Evolutionary conservation across 2,888 invertebrate genomes (phyloP), one percentile per base, ranked within the genome.

Genomic region (Geophilus truncorum): DNA sequence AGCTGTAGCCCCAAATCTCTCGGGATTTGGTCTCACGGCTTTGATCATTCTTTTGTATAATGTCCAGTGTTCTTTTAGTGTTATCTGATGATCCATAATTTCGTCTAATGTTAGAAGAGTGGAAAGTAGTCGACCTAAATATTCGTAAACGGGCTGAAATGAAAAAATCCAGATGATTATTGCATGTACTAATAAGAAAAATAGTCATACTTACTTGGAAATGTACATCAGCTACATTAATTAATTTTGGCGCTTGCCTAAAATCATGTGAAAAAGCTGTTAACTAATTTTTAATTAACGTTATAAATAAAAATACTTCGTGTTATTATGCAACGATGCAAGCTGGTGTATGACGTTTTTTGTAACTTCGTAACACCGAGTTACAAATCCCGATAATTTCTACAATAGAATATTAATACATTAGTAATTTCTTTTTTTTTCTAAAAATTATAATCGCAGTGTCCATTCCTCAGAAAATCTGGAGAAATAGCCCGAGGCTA

Each of bases 31-130:
- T 80, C 90, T 89, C 34, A 93, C 90, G 34, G 92, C 91, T 83
- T 92, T 91, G 0, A 96, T 88, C 85, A 91, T 91, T 87, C 93
- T 91, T 85, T 92, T 91, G 85, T 94, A 96, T 32, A 91, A 89
- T 80, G 90, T 90, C 95, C 95, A 96, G 85, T 93, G 93, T 85
- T 92, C 88, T 80, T 90, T 88, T 77, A 92, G 88, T 0, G 89
- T 86, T 0, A 89, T 87, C 82, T 91, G 91, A 79, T 88, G 87
- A 75, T 89, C 89, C 40, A 93, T 87, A 23, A 93, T 87, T 84
- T 90, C 90, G 85, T 96, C 95, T 81, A 96, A 88, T 15, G 88
- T 89, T n/a, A 90, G 87, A 45, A 90, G 84, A 9, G 89, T 85
- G 1, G 87, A 84, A n/a, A 90, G 85, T 34, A 90, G 83, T 80